A percentile compares a stretch with the other conserved stretches of the same genome.
phyloP scores from a whole-genome alignment of 2,888 invertebrate genomes.

The Lordiphosa andalusiaca region DNA sequence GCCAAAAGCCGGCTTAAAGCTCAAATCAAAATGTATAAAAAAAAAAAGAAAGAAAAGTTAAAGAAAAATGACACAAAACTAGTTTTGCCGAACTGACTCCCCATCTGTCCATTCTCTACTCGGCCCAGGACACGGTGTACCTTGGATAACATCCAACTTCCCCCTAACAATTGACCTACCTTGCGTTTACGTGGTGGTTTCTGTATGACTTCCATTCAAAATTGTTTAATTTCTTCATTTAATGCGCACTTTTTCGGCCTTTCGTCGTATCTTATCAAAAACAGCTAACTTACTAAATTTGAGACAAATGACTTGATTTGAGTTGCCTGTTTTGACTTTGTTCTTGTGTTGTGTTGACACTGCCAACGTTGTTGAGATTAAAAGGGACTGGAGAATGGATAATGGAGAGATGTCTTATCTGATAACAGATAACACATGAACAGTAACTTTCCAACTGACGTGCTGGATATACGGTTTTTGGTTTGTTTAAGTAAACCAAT shows the following conservation, averaged over 20 bases:
- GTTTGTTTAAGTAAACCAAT: slow-evolving; percentile 37
- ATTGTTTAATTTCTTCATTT: no score
- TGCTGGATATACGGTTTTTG: slow-evolving; percentile 24
- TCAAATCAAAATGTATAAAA: slow-evolving; percentile 1
- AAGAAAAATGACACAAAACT: no score
- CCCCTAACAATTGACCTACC: no score
- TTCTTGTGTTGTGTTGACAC: slow-evolving; percentile 25
- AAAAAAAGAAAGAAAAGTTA: slow-evolving; percentile 9
- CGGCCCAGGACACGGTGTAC: no score
- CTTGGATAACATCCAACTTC: no score
- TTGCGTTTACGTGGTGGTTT: no score
- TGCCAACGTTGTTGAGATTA: slow-evolving; percentile 24
- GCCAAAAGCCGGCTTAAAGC: slow-evolving; percentile 24
- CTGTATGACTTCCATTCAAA: no score
- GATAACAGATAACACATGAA: slow-evolving; percentile 1
- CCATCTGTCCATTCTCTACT: no score
- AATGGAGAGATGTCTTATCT: slow-evolving; percentile 17
- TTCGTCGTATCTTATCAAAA: slow-evolving; percentile 15
- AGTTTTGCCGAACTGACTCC: no score
- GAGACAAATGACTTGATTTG: not conserved
- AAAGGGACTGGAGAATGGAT: not conserved
- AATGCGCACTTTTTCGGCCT: no score
- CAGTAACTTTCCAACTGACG: slow-evolving; percentile 13
- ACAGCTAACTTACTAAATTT: not conserved
- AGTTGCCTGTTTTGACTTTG: not conserved